These are phyloP conservation scores for Rhynchonycteris naso DNA, from an alignment of 2,797 vertebrate genomes.

Conservation along the genomic window DNA sequence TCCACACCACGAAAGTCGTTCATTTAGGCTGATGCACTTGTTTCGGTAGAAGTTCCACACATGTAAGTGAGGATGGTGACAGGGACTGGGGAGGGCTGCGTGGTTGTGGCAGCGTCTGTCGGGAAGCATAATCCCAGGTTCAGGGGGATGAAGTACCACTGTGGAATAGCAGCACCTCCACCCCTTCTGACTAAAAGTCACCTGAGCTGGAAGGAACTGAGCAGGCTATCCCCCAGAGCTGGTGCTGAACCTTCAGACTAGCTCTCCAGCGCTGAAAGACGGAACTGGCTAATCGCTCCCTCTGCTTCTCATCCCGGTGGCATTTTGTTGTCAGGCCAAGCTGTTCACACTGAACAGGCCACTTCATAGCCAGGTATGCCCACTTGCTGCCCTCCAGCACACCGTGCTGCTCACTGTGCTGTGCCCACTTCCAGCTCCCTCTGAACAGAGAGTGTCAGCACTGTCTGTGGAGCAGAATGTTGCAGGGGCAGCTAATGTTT, in stretches of 20 bases:
- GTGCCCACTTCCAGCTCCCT: background rate
- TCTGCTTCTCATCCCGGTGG: background rate
- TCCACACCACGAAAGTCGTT: background rate
- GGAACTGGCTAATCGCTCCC: background rate
- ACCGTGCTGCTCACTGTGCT: background rate
- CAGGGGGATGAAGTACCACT: background rate
- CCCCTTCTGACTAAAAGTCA: background rate
- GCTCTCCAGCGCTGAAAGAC: background rate
- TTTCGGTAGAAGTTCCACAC: background rate
- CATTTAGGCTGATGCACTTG: background rate
- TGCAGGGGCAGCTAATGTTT: background rate
- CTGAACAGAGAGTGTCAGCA: background rate
- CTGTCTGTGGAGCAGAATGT: background rate
- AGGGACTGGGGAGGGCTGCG: background rate
- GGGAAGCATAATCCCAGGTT: background rate
- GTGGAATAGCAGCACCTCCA: background rate
- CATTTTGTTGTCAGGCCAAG: background rate
- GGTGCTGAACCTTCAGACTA: background rate
- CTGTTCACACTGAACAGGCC: background rate
- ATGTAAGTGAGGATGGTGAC: background rate
- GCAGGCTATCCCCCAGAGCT: background rate
- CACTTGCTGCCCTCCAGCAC: background rate
- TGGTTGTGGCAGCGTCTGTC: rapidly evolving
- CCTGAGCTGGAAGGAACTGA: rapidly evolving
- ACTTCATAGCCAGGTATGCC: background rate